Evolutionary conservation across 2,113 vertebrate species (phyloP).

Genomic region (Guaruba guarouba): DNA sequence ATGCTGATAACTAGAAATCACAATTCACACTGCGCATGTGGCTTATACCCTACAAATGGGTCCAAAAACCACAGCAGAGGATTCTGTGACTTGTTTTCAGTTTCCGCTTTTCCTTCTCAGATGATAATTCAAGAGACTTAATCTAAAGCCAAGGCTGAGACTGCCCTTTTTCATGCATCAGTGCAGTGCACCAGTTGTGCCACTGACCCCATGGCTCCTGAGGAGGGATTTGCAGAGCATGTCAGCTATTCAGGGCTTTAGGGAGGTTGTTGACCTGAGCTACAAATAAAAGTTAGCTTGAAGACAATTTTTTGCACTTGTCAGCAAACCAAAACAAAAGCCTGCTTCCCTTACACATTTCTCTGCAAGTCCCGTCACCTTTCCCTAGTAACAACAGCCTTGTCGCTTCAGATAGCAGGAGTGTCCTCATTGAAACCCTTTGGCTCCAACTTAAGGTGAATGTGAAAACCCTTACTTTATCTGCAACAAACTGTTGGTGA

Average conservation of each 20-base stretch:
- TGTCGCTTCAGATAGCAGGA: background rate
- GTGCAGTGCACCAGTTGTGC: background rate
- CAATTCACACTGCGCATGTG: background rate
- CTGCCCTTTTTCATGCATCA: background rate
- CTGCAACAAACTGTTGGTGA: constrained; percentile 75
- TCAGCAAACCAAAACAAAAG: background rate
- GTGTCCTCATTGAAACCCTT: background rate
- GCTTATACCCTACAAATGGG: background rate
- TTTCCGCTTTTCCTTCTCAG: background rate
- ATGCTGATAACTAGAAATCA: background rate
- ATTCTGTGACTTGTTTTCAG: background rate
- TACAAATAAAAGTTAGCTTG: background rate
- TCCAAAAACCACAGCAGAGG: background rate
- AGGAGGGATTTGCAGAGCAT: background rate
- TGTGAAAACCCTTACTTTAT: constrained; percentile 76
- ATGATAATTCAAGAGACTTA: background rate
- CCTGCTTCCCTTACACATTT: accelerated
- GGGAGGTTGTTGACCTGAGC: background rate
- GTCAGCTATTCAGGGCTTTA: background rate
- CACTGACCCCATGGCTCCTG: background rate
- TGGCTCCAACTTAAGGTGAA: background rate
- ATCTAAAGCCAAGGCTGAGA: background rate
- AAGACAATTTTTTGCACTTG: background rate
- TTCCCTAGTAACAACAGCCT: background rate
- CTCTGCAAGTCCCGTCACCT: background rate